Evolutionary conservation across 2,797 vertebrate genomes (phyloP).

Genomic region (Microcaecilia unicolor): DNA sequence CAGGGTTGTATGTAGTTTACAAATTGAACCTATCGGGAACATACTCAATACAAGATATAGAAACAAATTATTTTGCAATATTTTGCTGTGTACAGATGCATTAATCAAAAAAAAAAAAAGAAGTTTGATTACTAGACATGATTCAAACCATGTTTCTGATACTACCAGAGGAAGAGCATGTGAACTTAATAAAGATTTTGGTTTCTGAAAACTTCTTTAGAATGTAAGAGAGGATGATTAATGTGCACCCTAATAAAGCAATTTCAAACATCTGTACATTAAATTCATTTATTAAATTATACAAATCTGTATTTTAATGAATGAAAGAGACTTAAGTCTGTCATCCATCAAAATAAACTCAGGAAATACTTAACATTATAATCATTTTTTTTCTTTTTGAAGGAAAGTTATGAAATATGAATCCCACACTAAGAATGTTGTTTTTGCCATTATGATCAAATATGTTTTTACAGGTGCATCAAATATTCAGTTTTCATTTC

Average conservation of each 20-base stretch:
- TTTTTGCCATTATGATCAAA: slow-evolving; percentile 74
- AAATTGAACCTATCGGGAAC: too few species aligned
- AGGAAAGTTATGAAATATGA: slow-evolving; percentile 64
- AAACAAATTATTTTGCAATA: slow-evolving; percentile 30
- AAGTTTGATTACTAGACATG: slow-evolving; percentile 46
- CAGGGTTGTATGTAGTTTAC: too few species aligned
- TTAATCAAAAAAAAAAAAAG: slow-evolving; percentile 49
- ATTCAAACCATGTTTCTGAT: slow-evolving; percentile 48
- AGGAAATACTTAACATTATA: slow-evolving; percentile 83
- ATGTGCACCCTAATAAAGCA: slow-evolving; percentile 63
- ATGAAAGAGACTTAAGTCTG: slow-evolving; percentile 73
- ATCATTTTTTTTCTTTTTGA: slow-evolving; percentile 72
- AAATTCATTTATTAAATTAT: slow-evolving; percentile 79
- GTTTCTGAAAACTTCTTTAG: slow-evolving; percentile 59
- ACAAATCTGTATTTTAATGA: slow-evolving; percentile 78
- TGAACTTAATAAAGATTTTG: slow-evolving; percentile 72
- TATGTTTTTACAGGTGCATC: slow-evolving; percentile 83
- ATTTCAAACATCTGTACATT: slow-evolving; percentile 71
- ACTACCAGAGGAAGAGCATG: slow-evolving; percentile 52
- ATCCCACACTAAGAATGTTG: slow-evolving; percentile 62
- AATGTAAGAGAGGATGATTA: slow-evolving; percentile 70
- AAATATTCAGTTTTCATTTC: slow-evolving; percentile 70
- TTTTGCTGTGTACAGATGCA: slow-evolving; percentile 49
- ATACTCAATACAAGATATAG: slow-evolving; percentile 32
- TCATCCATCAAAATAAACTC: slow-evolving; percentile 79